phyloP scores from a whole-genome alignment of 2,113 vertebrate species.

The Colossoma macropomum region DNA sequence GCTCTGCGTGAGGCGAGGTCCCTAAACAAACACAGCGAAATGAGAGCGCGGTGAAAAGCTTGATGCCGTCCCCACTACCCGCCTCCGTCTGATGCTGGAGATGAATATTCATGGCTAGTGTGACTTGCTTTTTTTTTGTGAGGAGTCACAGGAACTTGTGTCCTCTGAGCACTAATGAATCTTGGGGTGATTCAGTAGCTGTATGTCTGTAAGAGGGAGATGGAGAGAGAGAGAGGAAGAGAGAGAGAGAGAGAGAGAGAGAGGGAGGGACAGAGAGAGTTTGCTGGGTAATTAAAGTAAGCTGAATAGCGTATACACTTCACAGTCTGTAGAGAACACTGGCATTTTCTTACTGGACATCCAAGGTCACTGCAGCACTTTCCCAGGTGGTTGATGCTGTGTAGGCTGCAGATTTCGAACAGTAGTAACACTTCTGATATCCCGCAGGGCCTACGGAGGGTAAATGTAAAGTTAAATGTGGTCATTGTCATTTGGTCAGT shows the following conservation, averaged over 20 bases:
- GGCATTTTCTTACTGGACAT: constrained; percentile 9
- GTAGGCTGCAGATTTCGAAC: constrained; percentile 28
- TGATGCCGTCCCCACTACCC: constrained; percentile 31
- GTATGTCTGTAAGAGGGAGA: constrained; percentile 4
- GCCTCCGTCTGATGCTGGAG: constrained; percentile 28
- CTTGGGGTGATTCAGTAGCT: constrained; percentile 37
- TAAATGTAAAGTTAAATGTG: constrained; percentile 21
- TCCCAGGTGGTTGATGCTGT: constrained; percentile 22
- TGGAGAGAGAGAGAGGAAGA: background rate
- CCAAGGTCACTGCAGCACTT: constrained; percentile 49
- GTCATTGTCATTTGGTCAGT: background rate
- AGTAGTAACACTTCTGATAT: background rate
- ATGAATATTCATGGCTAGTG: constrained; percentile 59
- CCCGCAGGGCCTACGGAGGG: background rate
- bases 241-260: background rate
- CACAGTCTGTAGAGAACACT: constrained; percentile 25
- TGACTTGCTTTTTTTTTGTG: constrained; percentile 37
- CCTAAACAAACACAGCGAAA: constrained; percentile 37
- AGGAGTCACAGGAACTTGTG: constrained; percentile 50
- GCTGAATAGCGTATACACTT: constrained; percentile 22
- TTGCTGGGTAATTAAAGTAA: constrained; percentile 46
- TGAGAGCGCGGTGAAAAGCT: constrained; percentile 14
- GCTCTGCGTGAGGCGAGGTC: constrained; percentile 11
- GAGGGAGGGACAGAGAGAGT: constrained; percentile 16
- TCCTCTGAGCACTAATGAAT: constrained; percentile 52